Evolutionary conservation across 2,797 vertebrate genomes (phyloP), one percentile per base, ranked within the genome.

Genomic region (Centropyge bicolor): DNA sequence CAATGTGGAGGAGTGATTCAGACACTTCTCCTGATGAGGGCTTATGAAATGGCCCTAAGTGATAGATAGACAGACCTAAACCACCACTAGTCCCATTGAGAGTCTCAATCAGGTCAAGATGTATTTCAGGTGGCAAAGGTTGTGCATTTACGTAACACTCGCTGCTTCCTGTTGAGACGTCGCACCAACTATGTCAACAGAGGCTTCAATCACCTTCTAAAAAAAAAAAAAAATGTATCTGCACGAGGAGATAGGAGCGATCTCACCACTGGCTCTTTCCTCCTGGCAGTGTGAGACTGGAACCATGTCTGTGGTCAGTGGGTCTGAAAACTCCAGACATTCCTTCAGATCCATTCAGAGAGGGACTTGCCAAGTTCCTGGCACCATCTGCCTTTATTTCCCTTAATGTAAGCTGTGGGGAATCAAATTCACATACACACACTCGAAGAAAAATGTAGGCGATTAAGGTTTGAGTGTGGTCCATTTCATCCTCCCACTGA

Each of bases 321-420:
- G 68, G 41, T 65, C 73, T 76, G 61, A 82, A 87, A 88, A 74
- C 80, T 78, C 69, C 73, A 87, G 82, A 89, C 89, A 91, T 88
- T 92, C 89, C 85, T 86, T 57, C 12, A 70, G 59, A 87, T 69
- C 52, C 75, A 79, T 83, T 84, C 51, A 77, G 20, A 73, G 46
- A 72, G 64, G 81, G 70, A 87, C 68, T 54, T 55, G 67, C 78
- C 78, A 87, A 78, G 81, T 80, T 74, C 51, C 72, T 78, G 70
- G 74, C 71, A 87, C 51, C 65, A 69, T 84, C 74, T 57, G 75
- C 63, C 48, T 80, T 74, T 70, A 71, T 81, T 86, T 59, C 48
- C 35, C 46, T 82, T 54, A 66, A 61, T 76, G 51, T 76, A 40
- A 81, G 51, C 65, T 82, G 55, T 20, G 43, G 43, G 20, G 48